Evolutionary conservation across 2,797 vertebrate genomes (phyloP).

Genomic region (Leucoraja ocellata): DNA sequence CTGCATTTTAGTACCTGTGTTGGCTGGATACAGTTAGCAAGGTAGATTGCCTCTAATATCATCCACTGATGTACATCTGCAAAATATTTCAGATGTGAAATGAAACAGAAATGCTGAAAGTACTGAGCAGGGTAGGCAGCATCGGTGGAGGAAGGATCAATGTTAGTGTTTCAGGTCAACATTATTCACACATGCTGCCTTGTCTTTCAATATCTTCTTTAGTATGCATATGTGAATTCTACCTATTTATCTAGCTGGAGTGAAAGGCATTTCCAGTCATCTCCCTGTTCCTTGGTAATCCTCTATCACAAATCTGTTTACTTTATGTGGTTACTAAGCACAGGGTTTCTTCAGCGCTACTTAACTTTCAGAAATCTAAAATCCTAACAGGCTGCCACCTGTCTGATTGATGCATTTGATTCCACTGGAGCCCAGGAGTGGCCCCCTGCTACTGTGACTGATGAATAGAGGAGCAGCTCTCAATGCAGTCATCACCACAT

Average conservation of each 20-base stretch:
- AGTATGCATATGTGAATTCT: not conserved
- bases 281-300: not conserved
- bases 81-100: too few species aligned
- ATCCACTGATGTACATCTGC: not conserved
- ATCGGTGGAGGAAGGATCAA: too few species aligned
- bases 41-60: not conserved
- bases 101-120: too few species aligned
- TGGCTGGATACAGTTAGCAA: not conserved
- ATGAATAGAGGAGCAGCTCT: not conserved
- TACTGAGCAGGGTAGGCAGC: too few species aligned
- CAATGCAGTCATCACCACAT: not conserved
- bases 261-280: not conserved
- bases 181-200: too few species aligned
- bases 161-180: too few species aligned
- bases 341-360: not conserved
- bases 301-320: not conserved
- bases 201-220: too few species aligned
- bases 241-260: not conserved
- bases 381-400: not conserved
- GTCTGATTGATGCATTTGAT: not conserved
- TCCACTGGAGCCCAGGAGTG: not conserved
- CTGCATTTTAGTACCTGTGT: not conserved
- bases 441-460: not conserved
- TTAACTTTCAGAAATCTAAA: not conserved
- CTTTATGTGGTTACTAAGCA: not conserved